Evolutionary conservation across 2,888 invertebrate genomes (phyloP).

Genomic region (Athetis lepigone): DNA sequence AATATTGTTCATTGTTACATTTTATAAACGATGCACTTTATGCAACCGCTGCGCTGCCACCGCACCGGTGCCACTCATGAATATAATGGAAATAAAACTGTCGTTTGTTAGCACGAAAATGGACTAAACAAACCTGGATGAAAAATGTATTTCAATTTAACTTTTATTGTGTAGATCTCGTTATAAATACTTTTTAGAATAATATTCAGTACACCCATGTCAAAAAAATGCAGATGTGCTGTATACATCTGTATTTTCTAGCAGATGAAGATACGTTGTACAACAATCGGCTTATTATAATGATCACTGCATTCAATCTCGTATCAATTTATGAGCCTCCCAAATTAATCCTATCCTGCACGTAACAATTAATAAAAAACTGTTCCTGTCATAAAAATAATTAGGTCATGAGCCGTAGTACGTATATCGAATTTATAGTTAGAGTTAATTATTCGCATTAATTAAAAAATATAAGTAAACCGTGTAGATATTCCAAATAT

Average conservation of each 20-base stretch:
- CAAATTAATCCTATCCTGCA: slow-evolving; percentile 40
- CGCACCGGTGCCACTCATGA: slow-evolving; percentile 22
- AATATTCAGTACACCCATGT: too few relatives aligned
- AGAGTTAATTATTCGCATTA: slow-evolving; percentile 11
- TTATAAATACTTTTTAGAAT: neutral
- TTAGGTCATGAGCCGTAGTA: slow-evolving; percentile 33
- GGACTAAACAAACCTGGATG: slow-evolving; percentile 33
- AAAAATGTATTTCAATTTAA: too few relatives aligned
- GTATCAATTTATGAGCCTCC: slow-evolving; percentile 41
- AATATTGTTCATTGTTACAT: slow-evolving; percentile 70
- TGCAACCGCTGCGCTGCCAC: slow-evolving; percentile 42
- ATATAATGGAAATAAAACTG: slow-evolving; percentile 48
- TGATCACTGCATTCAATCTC: slow-evolving; percentile 28
- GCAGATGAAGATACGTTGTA: too few relatives aligned
- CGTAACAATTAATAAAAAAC: slow-evolving; percentile 41
- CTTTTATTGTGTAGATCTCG: too few relatives aligned
- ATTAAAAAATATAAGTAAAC: slow-evolving; percentile 4
- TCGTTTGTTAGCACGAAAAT: slow-evolving; percentile 37
- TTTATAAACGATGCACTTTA: slow-evolving; percentile 66
- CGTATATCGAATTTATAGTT: slow-evolving; percentile 2
- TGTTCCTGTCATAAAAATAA: slow-evolving; percentile 15
- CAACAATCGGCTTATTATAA: slow-evolving; percentile 9
- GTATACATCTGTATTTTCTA: too few relatives aligned
- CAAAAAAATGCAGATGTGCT: too few relatives aligned
- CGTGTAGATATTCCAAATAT: neutral